These are phyloP conservation scores for Perca fluviatilis DNA, from an alignment of 2,113 vertebrate species.

Conservation along the genomic window DNA sequence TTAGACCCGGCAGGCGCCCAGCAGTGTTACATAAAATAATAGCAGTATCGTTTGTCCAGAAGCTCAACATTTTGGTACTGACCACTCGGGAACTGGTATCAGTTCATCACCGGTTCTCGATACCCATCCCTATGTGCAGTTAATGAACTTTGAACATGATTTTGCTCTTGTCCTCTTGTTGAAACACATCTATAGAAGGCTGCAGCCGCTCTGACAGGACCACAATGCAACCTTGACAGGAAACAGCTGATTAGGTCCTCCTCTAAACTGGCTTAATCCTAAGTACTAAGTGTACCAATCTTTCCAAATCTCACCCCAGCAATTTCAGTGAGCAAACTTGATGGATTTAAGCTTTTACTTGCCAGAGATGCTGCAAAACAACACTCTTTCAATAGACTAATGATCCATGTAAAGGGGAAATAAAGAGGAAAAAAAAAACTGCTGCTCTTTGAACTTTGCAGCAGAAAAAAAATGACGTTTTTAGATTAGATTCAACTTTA, in stretches of 20 bases:
- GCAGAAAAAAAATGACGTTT: conserved; percentile 1
- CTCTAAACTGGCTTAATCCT: conserved; percentile 75
- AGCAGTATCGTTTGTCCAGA: no score
- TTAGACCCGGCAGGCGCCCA: no score
- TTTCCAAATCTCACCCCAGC: conserved; percentile 63
- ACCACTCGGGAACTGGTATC: no score
- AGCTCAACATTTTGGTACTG: no score
- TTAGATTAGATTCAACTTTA: no score
- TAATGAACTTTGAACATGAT: conserved; percentile 73
- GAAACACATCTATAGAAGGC: conserved; percentile 48
- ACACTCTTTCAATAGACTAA: conserved; percentile 65
- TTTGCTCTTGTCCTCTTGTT: conserved; percentile 44
- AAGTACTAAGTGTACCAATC: conserved; percentile 73
- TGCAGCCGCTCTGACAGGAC: conserved; percentile 54
- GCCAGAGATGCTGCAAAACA: conserved; percentile 49
- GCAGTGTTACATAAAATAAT: no score
- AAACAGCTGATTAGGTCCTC: conserved; percentile 79
- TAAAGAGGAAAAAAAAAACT: conserved; percentile 32
- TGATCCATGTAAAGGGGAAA: conserved; percentile 49
- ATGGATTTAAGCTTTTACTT: conserved; percentile 72
- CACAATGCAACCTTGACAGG: conserved; percentile 65
- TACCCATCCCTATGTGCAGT: conserved; percentile 15
- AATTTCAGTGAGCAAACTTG: conserved; percentile 69
- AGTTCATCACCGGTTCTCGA: no score
- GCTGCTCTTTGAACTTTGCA: conserved; percentile 56